These are phyloP conservation scores for Pseudopodoces humilis DNA, from an alignment of 2,113 vertebrate species.

Conservation along the genomic window DNA sequence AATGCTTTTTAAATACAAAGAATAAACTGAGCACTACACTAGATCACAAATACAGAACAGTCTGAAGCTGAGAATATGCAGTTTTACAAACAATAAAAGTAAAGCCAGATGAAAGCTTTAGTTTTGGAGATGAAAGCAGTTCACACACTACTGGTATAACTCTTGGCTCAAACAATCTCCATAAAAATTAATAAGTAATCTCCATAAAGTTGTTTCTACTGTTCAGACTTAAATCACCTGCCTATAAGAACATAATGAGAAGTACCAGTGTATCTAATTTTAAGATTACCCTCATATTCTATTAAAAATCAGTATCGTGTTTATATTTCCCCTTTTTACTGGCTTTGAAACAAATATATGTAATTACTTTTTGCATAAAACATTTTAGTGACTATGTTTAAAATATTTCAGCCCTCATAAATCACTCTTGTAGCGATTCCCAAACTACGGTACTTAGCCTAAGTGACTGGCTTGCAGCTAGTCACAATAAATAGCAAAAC, in stretches of 20 bases:
- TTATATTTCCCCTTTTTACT: background rate
- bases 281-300: background rate
- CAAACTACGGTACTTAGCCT: background rate
- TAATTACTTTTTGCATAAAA: background rate
- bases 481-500: background rate
- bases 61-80: background rate
- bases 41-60: background rate
- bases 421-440: background rate
- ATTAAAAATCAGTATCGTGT: background rate
- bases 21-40: background rate
- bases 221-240: background rate
- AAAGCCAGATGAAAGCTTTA: background rate
- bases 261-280: background rate
- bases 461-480: background rate
- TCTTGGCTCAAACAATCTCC: background rate
- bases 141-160: background rate
- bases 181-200: background rate
- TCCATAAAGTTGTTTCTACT: background rate
- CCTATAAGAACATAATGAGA: background rate
- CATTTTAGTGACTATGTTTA: background rate
- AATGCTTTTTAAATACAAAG: background rate
- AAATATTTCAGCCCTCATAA: background rate
- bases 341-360: background rate
- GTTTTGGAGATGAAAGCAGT: background rate
- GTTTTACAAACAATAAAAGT: background rate